phyloP scores from a whole-genome alignment of 1,140 invertebrate species.

The Leucophenga varia region DNA sequence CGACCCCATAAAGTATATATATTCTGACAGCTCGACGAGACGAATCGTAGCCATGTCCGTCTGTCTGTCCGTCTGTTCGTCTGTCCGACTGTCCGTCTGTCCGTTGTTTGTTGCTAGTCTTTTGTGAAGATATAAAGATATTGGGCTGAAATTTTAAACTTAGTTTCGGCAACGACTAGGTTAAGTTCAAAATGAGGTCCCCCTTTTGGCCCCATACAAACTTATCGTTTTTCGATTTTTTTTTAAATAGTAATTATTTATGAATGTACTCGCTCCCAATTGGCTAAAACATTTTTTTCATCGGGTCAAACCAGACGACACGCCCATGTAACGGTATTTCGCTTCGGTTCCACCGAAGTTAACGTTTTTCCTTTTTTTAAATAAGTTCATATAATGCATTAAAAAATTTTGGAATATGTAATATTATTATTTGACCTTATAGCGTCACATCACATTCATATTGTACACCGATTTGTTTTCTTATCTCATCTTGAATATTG shows the following conservation, averaged over 20 bases:
- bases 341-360: too few relatives aligned
- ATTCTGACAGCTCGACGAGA: background rate
- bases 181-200: too few relatives aligned
- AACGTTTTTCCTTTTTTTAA: too few relatives aligned
- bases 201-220: too few relatives aligned
- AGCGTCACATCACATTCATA: constrained; percentile 54
- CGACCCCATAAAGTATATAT: too few relatives aligned
- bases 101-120: background rate
- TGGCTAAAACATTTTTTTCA: background rate
- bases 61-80: too few relatives aligned
- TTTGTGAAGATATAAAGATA: background rate
- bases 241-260: too few relatives aligned
- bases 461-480: constrained; percentile 64
- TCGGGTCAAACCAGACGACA: background rate
- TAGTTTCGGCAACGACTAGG: background rate
- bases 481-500: constrained; percentile 63
- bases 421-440: background rate
- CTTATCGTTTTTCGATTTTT: too few relatives aligned
- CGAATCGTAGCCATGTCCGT: too few relatives aligned
- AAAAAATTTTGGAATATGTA: background rate
- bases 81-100: too few relatives aligned
- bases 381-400: constrained; percentile 3
- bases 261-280: too few relatives aligned
- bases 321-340: too few relatives aligned
- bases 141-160: background rate